phyloP scores from a whole-genome alignment of 35 echinoderm and acorn worm genomes.

The Patiria miniata region DNA sequence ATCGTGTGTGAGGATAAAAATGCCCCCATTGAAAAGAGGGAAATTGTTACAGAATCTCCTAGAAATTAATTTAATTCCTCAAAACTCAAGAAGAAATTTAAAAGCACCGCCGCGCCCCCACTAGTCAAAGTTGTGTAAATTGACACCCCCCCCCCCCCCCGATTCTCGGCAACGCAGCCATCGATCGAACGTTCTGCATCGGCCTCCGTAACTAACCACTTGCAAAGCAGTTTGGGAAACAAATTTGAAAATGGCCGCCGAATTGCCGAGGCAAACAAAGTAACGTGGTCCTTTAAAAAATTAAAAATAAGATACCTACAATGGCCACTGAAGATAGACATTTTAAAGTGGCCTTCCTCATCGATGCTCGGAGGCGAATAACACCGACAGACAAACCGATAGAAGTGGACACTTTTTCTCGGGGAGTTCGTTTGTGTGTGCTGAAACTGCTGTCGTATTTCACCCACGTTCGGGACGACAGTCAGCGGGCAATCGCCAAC shows the following conservation, averaged over 20 bases:
- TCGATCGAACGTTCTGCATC: not conserved
- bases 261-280: not conserved
- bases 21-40: too few relatives aligned
- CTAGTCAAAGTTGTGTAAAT: too few relatives aligned
- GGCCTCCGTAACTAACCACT: not conserved
- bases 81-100: too few relatives aligned
- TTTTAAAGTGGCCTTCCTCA: not conserved
- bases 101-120: too few relatives aligned
- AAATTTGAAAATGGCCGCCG: constrained; percentile 8
- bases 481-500: not conserved
- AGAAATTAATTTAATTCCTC: too few relatives aligned
- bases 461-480: not conserved
- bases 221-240: constrained; percentile 9
- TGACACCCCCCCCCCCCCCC: too few relatives aligned
- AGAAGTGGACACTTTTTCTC: not conserved
- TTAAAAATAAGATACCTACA: not conserved
- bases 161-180: too few relatives aligned
- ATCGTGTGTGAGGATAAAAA: too few relatives aligned
- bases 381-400: not conserved
- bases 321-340: not conserved
- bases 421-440: constrained; percentile 18
- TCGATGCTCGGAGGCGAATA: not conserved
- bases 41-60: too few relatives aligned
- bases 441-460: constrained; percentile 24
- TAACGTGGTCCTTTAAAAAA: not conserved